Evolutionary conservation across 1,140 invertebrate species (phyloP).

Genomic region (Parapsyche elsis): DNA sequence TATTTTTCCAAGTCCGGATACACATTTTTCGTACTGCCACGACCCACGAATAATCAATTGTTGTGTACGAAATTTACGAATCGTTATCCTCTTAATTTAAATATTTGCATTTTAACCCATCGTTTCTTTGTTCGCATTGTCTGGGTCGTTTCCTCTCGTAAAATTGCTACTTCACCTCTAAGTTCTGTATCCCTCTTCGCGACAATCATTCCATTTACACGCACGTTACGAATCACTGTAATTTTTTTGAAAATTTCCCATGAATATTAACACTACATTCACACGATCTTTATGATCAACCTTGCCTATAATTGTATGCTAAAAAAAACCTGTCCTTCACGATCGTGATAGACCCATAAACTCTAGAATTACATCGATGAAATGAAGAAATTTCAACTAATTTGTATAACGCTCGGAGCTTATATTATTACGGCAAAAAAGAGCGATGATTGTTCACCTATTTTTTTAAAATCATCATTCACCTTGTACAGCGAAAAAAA

Average conservation of each 20-base stretch:
- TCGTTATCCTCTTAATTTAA: neutral
- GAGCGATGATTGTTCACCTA: neutral
- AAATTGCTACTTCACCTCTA: constrained; percentile 1
- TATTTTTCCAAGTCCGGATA: neutral
- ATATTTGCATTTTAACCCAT: neutral
- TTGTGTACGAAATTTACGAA: too few species aligned
- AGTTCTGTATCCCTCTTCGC: neutral
- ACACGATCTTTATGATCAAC: constrained; percentile 5
- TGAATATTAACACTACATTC: neutral
- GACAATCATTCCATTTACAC: neutral
- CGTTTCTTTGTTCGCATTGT: neutral
- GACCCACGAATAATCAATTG: neutral
- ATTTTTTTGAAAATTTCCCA: neutral
- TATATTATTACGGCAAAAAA: constrained; percentile 5
- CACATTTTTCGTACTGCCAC: neutral
- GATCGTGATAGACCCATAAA: neutral
- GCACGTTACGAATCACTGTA: neutral
- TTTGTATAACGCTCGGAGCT: neutral
- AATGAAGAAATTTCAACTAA: constrained; percentile 17
- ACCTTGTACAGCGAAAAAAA: constrained; percentile 23
- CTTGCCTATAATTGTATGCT: neutral
- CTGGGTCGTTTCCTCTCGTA: neutral
- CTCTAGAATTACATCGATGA: neutral
- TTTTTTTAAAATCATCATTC: constrained; percentile 13
- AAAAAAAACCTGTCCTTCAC: neutral